These are phyloP conservation scores for Myotis findleyi DNA, from an alignment of 2,797 vertebrate species.

Conservation along the genomic window DNA sequence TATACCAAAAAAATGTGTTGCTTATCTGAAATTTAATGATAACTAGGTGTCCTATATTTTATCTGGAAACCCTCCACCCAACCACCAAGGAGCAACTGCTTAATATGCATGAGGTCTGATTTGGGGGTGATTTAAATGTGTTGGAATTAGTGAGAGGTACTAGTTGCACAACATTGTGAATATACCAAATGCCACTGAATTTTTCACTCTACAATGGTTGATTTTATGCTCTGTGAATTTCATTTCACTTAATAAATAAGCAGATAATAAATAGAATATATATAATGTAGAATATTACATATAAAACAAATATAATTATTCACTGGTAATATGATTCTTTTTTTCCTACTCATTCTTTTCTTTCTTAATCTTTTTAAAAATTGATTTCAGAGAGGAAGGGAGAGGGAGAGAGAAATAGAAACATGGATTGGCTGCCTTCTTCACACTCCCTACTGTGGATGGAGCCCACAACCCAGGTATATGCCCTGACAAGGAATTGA, in stretches of 20 bases:
- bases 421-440: no score
- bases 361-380: no score
- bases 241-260: not conserved
- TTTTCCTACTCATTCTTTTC: no score
- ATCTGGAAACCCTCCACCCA: not conserved
- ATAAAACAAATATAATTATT: not conserved
- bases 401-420: no score
- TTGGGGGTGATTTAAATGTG: not conserved
- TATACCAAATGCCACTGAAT: not conserved
- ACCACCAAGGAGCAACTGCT: not conserved
- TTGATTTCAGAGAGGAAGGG: no score
- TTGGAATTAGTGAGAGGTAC: not conserved
- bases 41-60: not conserved
- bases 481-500: no score
- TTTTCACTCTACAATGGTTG: not conserved
- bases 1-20: not conserved
- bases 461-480: no score
- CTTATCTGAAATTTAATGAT: not conserved
- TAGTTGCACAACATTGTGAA: not conserved
- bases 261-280: not conserved
- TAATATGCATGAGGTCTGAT: no score
- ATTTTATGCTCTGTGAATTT: not conserved
- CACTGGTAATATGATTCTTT: not conserved
- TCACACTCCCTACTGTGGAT: no score
- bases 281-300: not conserved